These are phyloP conservation scores for Dyspetes luteomarginatus DNA, from an alignment of 2,888 invertebrate genomes.

Conservation along the genomic window DNA sequence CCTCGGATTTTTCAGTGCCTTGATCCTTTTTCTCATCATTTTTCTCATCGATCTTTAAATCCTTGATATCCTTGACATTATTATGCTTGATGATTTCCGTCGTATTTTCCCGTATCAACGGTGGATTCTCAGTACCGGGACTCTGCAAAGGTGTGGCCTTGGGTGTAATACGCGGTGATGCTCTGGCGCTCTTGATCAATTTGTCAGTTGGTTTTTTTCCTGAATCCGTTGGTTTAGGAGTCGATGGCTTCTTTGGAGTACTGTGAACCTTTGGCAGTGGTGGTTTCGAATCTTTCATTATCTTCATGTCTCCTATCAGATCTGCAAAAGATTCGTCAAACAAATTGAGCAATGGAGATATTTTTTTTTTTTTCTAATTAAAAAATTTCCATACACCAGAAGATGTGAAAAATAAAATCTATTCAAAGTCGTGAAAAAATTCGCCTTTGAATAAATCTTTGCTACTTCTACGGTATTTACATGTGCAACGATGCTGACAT, in stretches of 20 bases:
- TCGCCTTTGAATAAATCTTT: conserved; percentile 80
- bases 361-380: too few relatives aligned
- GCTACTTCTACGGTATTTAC: conserved; percentile 72
- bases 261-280: conserved; percentile 86
- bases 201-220: conserved; percentile 78
- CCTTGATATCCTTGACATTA: conserved; percentile 71
- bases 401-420: background rate
- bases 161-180: conserved; percentile 83
- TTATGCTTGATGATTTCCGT: conserved; percentile 73
- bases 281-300: conserved; percentile 87
- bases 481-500: conserved; percentile 76
- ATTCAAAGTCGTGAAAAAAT: conserved; percentile 1
- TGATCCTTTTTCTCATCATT: conserved; percentile 78
- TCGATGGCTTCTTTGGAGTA: conserved; percentile 83
- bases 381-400: too few relatives aligned
- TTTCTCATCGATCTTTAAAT: conserved; percentile 74
- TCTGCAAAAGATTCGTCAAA: conserved; percentile 70
- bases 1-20: conserved; percentile 79
- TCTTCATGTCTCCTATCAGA: conserved; percentile 78
- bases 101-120: conserved; percentile 78
- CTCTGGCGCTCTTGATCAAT: conserved; percentile 78
- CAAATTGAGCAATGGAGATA: conserved; percentile 46
- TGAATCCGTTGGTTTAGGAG: conserved; percentile 72
- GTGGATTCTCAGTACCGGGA: conserved; percentile 83
- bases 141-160: conserved; percentile 86